Evolutionary conservation across 2,113 vertebrate genomes (phyloP).

Genomic region (Onychostruthus taczanowskii): DNA sequence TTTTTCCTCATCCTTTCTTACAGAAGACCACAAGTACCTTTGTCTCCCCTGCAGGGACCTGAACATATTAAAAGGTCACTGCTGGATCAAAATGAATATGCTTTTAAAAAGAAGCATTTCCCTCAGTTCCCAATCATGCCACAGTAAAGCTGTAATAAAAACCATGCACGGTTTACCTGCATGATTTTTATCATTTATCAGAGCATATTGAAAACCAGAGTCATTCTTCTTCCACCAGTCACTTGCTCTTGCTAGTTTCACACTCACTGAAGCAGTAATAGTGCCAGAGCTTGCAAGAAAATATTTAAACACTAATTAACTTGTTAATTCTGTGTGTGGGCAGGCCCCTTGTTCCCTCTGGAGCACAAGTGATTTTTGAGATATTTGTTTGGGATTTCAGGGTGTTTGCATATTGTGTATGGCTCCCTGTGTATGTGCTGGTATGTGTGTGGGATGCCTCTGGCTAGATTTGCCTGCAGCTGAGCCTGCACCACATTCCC

Average conservation of each 20-base stretch:
- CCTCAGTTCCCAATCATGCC: neutral
- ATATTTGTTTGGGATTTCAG: slow-evolving; percentile 35
- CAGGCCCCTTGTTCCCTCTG: slow-evolving; percentile 3
- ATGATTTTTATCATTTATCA: neutral
- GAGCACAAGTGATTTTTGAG: slow-evolving; percentile 7
- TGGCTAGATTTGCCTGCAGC: slow-evolving; percentile 3
- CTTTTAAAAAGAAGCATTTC: neutral
- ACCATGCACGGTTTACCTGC: neutral
- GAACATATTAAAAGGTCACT: neutral
- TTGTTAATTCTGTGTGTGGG: slow-evolving; percentile 42
- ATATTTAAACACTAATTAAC: slow-evolving; percentile 49
- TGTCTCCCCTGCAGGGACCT: neutral
- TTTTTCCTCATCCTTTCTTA: neutral
- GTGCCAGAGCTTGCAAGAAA: slow-evolving; percentile 12
- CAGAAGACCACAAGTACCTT: neutral
- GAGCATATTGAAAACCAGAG: neutral
- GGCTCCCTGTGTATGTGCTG: neutral
- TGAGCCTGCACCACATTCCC: neutral
- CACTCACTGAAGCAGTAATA: neutral
- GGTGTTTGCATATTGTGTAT: slow-evolving; percentile 25
- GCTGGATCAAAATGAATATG: neutral
- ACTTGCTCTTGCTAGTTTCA: neutral
- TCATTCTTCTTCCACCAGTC: neutral
- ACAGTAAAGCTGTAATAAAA: neutral
- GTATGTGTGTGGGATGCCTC: slow-evolving; percentile 59